A percentile compares a stretch with the other conserved stretches of the same genome.
phyloP scores from a whole-genome alignment of 1,140 invertebrate genomes.

The Cydia splendana region DNA sequence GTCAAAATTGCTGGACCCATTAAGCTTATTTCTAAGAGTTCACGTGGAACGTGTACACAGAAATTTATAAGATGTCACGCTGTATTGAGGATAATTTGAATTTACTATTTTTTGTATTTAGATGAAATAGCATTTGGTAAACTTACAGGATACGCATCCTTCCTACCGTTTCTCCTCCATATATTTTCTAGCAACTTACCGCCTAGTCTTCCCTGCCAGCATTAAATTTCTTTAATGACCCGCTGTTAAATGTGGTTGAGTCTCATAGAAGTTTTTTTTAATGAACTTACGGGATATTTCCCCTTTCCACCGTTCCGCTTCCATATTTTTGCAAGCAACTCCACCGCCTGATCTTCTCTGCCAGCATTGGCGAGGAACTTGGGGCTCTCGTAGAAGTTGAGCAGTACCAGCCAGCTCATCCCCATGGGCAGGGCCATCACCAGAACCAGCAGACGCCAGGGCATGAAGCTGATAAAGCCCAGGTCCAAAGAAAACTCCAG shows the following conservation, averaged over 20 bases:
- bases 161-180: neutral
- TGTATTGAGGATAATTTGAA: too few relatives aligned
- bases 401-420: constrained; percentile 76
- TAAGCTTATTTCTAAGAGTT: too few relatives aligned
- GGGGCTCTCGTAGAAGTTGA: constrained; percentile 83
- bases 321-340: neutral
- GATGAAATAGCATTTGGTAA: neutral
- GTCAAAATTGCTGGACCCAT: too few relatives aligned
- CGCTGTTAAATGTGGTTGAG: too few relatives aligned
- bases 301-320: neutral
- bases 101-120: too few relatives aligned
- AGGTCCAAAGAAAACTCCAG: constrained; percentile 38
- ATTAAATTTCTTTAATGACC: too few relatives aligned
- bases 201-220: neutral
- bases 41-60: too few relatives aligned
- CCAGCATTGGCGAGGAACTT: constrained; percentile 81
- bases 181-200: neutral
- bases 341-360: constrained; percentile 43
- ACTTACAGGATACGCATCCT: constrained; percentile 1
- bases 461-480: constrained; percentile 68
- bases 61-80: too few relatives aligned
- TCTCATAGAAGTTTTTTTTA: too few relatives aligned
- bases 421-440: constrained; percentile 81
- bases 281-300: constrained; percentile 37
- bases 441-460: constrained; percentile 83